These are phyloP conservation scores for Napeogenes sylphis DNA, from an alignment of 2,888 invertebrate species.

Conservation along the genomic window DNA sequence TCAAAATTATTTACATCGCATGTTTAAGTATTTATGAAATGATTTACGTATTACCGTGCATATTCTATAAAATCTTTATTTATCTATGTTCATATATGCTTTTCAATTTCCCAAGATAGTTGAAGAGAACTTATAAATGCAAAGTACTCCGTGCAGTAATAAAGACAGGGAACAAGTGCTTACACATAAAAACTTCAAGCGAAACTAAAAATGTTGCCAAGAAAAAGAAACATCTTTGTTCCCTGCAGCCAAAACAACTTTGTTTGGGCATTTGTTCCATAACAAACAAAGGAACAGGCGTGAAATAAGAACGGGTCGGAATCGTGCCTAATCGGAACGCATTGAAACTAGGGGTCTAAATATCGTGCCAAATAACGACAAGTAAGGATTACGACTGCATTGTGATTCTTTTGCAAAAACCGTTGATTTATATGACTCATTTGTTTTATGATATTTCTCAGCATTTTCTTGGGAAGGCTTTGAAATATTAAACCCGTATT, in stretches of 20 bases:
- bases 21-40: not conserved
- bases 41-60: too few species aligned
- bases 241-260: constrained; percentile 70
- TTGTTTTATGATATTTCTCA: constrained; percentile 32
- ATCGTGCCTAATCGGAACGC: constrained; percentile 63
- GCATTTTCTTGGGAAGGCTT: constrained; percentile 22
- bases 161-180: constrained; percentile 49
- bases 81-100: not conserved
- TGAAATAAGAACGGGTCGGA: constrained; percentile 36
- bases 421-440: constrained; percentile 34
- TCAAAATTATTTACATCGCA: not conserved
- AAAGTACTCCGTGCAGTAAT: constrained; percentile 47
- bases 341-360: constrained; percentile 50
- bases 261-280: constrained; percentile 68
- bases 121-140: constrained; percentile 44
- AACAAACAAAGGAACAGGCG: constrained; percentile 44
- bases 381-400: constrained; percentile 62
- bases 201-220: constrained; percentile 49
- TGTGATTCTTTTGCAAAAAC: constrained; percentile 55
- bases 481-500: constrained; percentile 27
- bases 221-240: constrained; percentile 68
- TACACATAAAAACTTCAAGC: constrained; percentile 62
- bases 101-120: constrained; percentile 28
- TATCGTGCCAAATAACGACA: constrained; percentile 56
- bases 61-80: too few species aligned